Percentiles rank a stretch among this genome's conserved stretches.
These are phyloP conservation scores for Ranitomeya imitator DNA, from an alignment of 2,113 vertebrate species.

Conservation along the genomic window DNA sequence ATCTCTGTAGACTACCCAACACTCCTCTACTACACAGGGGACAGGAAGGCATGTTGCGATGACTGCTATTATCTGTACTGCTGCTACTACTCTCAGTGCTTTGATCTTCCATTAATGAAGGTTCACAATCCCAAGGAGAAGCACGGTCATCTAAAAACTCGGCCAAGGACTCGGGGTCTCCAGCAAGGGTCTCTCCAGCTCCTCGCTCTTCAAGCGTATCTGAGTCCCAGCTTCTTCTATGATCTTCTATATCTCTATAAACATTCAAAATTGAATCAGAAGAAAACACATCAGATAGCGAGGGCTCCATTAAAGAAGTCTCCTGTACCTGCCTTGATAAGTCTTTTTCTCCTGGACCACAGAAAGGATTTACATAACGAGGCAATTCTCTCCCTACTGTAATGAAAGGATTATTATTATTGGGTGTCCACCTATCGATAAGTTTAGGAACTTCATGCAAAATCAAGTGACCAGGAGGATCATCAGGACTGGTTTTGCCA, in stretches of 20 bases:
- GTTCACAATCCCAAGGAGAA: slow-evolving; percentile 65
- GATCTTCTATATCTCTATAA: slow-evolving; percentile 61
- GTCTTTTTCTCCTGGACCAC: slow-evolving; percentile 42
- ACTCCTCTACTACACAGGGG: slow-evolving; percentile 68
- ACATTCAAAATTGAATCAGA: slow-evolving; percentile 60
- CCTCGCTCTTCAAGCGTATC: slow-evolving; percentile 68
- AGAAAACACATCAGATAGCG: slow-evolving; percentile 51
- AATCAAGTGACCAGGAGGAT: slow-evolving; percentile 70
- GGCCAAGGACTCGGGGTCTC: slow-evolving; percentile 65
- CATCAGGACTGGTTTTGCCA: slow-evolving; percentile 67
- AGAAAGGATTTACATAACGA: slow-evolving; percentile 58
- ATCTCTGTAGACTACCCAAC: slow-evolving; percentile 60
- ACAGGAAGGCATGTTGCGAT: slow-evolving; percentile 65
- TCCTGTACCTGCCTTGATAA: slow-evolving; percentile 60
- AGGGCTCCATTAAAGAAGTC: slow-evolving; percentile 59
- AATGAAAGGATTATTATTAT: slow-evolving; percentile 63
- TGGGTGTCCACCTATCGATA: slow-evolving; percentile 62
- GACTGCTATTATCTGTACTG: slow-evolving; percentile 62
- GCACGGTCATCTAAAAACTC: slow-evolving; percentile 69
- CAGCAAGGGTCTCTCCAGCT: slow-evolving; percentile 71
- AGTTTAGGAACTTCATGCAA: slow-evolving; percentile 72
- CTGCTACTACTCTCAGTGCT: slow-evolving; percentile 59
- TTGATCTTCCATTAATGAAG: slow-evolving; percentile 64
- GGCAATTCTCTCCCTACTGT: slow-evolving; percentile 63
- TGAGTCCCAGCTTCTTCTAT: slow-evolving; percentile 69